Conservation (phyloP, 2,797 vertebrate genomes). For the Huso huso region DNA sequence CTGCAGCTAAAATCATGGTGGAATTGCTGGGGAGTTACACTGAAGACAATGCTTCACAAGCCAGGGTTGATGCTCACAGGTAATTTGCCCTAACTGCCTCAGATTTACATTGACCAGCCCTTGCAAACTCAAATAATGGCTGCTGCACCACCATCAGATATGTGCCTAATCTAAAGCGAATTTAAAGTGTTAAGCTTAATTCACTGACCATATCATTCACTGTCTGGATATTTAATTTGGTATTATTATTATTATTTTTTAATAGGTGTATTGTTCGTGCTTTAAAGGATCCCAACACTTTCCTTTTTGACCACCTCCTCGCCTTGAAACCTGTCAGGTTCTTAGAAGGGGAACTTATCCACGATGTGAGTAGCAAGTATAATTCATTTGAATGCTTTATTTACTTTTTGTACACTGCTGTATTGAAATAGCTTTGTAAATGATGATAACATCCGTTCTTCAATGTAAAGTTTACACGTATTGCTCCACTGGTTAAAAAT, state of each 20-base stretch:
- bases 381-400: not conserved
- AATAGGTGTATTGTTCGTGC: conserved; percentile 91
- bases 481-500: no score
- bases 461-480: no score
- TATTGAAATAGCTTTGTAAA: no score
- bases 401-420: no score
- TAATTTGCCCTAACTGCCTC: conserved; percentile 31
- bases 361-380: conserved; percentile 75
- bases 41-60: conserved; percentile 97
- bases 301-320: conserved; percentile 94
- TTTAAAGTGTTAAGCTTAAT: no score
- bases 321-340: conserved; percentile 95
- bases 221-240: not conserved
- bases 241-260: not conserved
- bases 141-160: no score
- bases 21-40: conserved; percentile 96
- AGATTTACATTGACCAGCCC: no score
- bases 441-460: no score
- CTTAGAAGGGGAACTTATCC: conserved; percentile 95
- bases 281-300: conserved; percentile 90
- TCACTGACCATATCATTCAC: no score
- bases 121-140: no score
- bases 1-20: conserved; percentile 96
- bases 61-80: conserved; percentile 94
- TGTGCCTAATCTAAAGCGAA: no score